phyloP scores from a whole-genome alignment of 2,113 vertebrate genomes.

The Pelusios castaneus region DNA sequence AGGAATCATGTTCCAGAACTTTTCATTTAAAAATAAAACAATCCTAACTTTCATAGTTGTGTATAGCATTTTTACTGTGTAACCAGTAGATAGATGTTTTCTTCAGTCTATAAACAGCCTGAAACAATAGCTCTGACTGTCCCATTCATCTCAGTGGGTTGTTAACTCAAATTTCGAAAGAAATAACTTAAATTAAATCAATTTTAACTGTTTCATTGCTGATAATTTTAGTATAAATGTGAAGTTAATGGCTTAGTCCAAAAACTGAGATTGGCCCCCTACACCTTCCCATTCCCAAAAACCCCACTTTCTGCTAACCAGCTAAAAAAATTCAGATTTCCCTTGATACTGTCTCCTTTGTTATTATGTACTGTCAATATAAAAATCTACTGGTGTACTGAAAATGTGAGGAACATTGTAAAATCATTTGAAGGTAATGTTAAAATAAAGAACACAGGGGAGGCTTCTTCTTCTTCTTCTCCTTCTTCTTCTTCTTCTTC shows the following conservation, averaged over 20 bases:
- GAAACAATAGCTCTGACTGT: neutral
- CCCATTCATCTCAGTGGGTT: neutral
- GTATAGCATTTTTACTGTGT: neutral
- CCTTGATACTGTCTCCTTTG: neutral
- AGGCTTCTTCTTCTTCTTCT: accelerated
- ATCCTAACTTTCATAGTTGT: neutral
- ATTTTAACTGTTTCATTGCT: neutral
- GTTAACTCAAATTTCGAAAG: neutral
- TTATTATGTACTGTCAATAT: neutral
- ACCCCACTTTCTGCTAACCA: accelerated
- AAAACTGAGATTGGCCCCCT: neutral
- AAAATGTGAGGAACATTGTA: neutral
- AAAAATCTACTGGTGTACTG: neutral
- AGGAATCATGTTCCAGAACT: neutral
- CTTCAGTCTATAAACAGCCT: neutral
- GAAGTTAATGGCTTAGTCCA: neutral
- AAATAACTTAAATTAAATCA: neutral
- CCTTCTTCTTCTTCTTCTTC: neutral
- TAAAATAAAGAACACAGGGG: neutral
- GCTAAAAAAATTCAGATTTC: neutral
- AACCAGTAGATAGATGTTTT: neutral
- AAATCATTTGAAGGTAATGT: neutral
- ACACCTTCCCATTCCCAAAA: neutral
- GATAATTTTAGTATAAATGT: neutral
- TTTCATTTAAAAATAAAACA: neutral